phyloP scores from a whole-genome alignment of 2,113 vertebrate genomes.

The Periophthalmus modestus region DNA sequence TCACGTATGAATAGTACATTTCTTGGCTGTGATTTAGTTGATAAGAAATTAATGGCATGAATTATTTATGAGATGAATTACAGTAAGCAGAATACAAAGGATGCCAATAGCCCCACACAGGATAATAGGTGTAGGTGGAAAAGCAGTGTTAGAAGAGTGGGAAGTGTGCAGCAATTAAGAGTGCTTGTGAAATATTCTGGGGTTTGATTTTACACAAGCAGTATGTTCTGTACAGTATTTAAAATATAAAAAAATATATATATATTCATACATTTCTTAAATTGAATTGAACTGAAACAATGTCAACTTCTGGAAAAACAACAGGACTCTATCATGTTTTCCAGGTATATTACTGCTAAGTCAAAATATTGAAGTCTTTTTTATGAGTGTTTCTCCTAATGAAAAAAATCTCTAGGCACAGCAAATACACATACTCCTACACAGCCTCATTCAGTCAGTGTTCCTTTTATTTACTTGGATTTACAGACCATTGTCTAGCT shows the following conservation, averaged over 20 bases:
- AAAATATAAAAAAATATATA: neutral
- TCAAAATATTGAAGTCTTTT: slow-evolving; percentile 12
- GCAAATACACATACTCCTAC: slow-evolving; percentile 26
- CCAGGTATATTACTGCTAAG: slow-evolving; percentile 1
- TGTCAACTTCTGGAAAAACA: neutral
- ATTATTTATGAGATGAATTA: slow-evolving; percentile 27
- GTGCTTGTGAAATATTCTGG: slow-evolving; percentile 23
- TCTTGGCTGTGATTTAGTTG: neutral
- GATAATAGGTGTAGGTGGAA: slow-evolving; percentile 53
- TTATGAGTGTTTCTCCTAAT: neutral
- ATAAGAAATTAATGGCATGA: slow-evolving; percentile 28
- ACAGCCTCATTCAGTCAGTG: slow-evolving; percentile 34
- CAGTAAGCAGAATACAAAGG: slow-evolving; percentile 18
- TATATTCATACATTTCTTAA: neutral
- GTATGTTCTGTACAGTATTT: neutral
- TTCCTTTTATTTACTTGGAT: slow-evolving; percentile 45
- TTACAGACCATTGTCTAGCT: slow-evolving; percentile 48
- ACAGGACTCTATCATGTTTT: neutral
- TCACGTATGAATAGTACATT: slow-evolving; percentile 1
- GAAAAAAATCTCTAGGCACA: slow-evolving; percentile 1
- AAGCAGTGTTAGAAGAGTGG: slow-evolving; percentile 47
- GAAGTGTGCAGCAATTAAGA: slow-evolving; percentile 51
- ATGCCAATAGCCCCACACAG: slow-evolving; percentile 28
- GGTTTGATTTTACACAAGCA: slow-evolving; percentile 19
- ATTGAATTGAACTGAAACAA: neutral